Percentiles rank a stretch among this genome's conserved stretches.
phyloP scores from a whole-genome alignment of 2,888 invertebrate genomes.

The Blastobasis adustella region DNA sequence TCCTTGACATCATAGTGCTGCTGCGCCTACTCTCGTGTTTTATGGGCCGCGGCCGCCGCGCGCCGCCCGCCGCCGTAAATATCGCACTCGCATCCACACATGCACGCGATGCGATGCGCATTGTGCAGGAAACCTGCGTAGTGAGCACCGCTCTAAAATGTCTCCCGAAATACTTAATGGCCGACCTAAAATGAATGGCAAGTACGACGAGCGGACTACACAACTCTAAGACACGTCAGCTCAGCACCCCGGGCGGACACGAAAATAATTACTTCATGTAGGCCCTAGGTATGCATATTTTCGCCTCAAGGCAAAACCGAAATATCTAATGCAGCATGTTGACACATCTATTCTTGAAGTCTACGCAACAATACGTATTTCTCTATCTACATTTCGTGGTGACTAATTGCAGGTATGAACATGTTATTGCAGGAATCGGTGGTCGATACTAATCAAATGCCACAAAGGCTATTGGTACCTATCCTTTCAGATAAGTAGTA shows the following conservation, averaged over 20 bases:
- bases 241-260: conserved; percentile 29
- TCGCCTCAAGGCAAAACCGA: conserved; percentile 15
- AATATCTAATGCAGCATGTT: conserved; percentile 3
- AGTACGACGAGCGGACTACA: conserved; percentile 16
- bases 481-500: no score
- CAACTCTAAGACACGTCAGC: conserved; percentile 26
- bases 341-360: not conserved
- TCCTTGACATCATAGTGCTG: conserved; percentile 49
- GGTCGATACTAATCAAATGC: no score
- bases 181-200: conserved; percentile 4
- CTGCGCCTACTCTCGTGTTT: conserved; percentile 49
- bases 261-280: conserved; percentile 26
- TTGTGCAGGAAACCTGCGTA: conserved; percentile 13
- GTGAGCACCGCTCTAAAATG: conserved; percentile 4
- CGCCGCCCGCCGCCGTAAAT: conserved; percentile 53
- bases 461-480: no score
- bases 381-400: no score
- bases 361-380: not conserved
- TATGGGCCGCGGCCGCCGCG: conserved; percentile 60
- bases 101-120: conserved; percentile 20
- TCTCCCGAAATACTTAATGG: conserved; percentile 14
- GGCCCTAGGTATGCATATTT: conserved; percentile 25
- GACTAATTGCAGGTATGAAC: no score
- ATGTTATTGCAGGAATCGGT: no score
- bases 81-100: conserved; percentile 43